Conservation (phyloP, 2,888 invertebrate genomes). For the Polietes domitor region DNA sequence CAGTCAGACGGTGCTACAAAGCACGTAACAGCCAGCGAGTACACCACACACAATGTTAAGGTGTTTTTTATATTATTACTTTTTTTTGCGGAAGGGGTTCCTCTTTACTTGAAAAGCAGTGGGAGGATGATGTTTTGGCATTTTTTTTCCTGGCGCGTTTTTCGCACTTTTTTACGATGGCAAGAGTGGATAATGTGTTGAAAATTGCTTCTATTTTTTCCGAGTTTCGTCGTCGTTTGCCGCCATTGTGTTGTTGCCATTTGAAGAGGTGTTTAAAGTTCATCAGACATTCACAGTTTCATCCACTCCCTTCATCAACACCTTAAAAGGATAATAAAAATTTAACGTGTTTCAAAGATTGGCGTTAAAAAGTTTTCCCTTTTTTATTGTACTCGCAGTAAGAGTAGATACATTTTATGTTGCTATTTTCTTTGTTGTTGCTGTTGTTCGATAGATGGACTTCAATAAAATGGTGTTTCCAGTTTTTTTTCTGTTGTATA, state of each 20-base stretch:
- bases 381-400: background rate
- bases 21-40: background rate
- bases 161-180: background rate
- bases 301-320: background rate
- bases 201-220: slow-evolving; percentile 41
- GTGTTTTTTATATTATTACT: background rate
- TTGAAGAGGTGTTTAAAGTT: slow-evolving; percentile 54
- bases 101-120: too few relatives aligned
- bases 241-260: slow-evolving; percentile 33
- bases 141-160: background rate
- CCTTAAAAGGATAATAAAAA: background rate
- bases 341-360: background rate
- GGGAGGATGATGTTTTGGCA: too few relatives aligned
- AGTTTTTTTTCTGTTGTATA: too few relatives aligned
- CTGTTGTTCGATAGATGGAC: background rate
- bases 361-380: slow-evolving; percentile 8
- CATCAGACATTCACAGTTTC: slow-evolving; percentile 35
- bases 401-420: background rate
- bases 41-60: background rate
- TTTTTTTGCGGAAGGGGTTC: background rate
- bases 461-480: background rate
- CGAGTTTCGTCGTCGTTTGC: background rate
- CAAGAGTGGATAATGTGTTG: slow-evolving; percentile 50
- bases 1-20: background rate
- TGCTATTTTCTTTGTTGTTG: background rate